Evolutionary conservation across 2,888 invertebrate genomes (phyloP).

Genomic region (Diarsia brunnea): DNA sequence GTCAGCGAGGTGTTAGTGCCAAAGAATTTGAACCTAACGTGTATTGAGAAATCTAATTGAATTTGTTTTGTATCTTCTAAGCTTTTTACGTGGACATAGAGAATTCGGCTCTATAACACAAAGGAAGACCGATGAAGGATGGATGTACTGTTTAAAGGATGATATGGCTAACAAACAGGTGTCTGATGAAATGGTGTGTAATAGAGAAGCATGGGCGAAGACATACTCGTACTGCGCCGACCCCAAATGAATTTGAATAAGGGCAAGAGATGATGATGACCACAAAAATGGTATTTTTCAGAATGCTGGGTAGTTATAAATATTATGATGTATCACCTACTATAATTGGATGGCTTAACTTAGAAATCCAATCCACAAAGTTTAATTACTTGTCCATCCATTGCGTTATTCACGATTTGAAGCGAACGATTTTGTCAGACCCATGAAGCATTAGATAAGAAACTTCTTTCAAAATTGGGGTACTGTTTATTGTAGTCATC

Average conservation of each 20-base stretch:
- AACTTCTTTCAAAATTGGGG: not conserved
- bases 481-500: not conserved
- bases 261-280: too few relatives aligned
- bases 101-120: not conserved
- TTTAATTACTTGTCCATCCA: not conserved
- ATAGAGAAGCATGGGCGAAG: too few relatives aligned
- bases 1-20: conserved; percentile 43
- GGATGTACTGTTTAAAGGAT: too few relatives aligned
- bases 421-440: not conserved
- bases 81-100: not conserved
- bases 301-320: too few relatives aligned
- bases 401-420: not conserved
- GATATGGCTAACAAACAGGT: too few relatives aligned
- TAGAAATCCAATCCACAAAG: not conserved
- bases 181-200: too few relatives aligned
- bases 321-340: not conserved
- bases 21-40: conserved; percentile 46
- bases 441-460: not conserved
- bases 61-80: conserved; percentile 9
- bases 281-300: too few relatives aligned
- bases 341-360: not conserved
- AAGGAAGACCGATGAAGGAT: too few relatives aligned
- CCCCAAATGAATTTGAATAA: too few relatives aligned
- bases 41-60: conserved; percentile 23
- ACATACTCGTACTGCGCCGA: too few relatives aligned